phyloP scores from a whole-genome alignment of 2,797 vertebrate species.

The Parauchenoglanis ngamensis region DNA sequence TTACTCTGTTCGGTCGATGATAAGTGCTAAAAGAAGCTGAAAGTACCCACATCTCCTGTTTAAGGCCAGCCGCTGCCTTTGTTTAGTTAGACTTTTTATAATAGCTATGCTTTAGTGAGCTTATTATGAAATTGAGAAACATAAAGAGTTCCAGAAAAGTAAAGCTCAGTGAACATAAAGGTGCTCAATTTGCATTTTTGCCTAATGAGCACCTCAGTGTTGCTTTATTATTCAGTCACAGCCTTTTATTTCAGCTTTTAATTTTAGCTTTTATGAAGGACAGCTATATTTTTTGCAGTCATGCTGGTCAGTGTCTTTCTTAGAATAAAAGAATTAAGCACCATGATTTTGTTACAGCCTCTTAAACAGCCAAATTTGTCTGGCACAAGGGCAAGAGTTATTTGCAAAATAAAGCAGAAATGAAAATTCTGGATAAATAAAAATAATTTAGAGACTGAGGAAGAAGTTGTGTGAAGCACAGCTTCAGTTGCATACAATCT shows the following conservation, averaged over 20 bases:
- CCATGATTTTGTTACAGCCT: constrained; percentile 40
- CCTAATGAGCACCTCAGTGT: constrained; percentile 17
- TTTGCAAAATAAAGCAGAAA: not conserved
- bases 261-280: constrained; percentile 28
- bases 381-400: not conserved
- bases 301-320: constrained; percentile 45
- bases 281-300: constrained; percentile 20
- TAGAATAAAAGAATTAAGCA: constrained; percentile 32
- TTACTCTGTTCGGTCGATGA: constrained; percentile 54
- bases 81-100: constrained; percentile 47
- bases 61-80: constrained; percentile 49
- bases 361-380: constrained; percentile 6
- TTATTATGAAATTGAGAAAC: constrained; percentile 56
- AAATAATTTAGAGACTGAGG: not conserved
- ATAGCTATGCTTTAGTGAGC: constrained; percentile 49
- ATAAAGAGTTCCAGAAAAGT: constrained; percentile 32
- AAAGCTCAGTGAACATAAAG: constrained; percentile 45
- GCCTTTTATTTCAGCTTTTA: constrained; percentile 24
- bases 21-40: constrained; percentile 55
- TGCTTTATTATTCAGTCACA: constrained; percentile 21
- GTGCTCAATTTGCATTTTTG: constrained; percentile 46
- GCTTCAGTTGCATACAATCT: not conserved
- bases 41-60: constrained; percentile 45
- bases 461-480: not conserved
- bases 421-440: not conserved